phyloP scores from a whole-genome alignment of 35 echinoderm and acorn worm species.

The Heliocidaris tuberculata region DNA sequence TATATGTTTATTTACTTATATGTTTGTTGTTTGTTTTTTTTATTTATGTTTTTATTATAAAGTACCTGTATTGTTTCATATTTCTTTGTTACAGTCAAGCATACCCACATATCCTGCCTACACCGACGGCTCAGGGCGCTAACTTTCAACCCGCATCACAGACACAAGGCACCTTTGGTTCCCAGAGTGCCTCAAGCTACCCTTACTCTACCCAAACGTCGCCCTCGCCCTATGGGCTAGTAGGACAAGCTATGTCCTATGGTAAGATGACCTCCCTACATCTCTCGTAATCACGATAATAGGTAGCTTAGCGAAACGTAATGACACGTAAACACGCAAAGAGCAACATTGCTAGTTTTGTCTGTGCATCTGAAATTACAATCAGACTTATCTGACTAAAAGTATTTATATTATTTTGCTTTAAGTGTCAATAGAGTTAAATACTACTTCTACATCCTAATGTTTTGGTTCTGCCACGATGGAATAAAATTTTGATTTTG shows the following conservation, averaged over 20 bases:
- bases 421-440: too few relatives aligned
- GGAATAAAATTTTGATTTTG: too few relatives aligned
- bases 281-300: not conserved
- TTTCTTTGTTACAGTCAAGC: slow-evolving; percentile 57
- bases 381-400: too few relatives aligned
- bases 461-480: too few relatives aligned
- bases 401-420: too few relatives aligned
- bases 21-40: too few relatives aligned
- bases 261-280: slow-evolving; percentile 29
- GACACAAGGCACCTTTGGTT: slow-evolving; percentile 59
- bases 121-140: slow-evolving; percentile 53
- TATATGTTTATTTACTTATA: too few relatives aligned
- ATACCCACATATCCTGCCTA: slow-evolving; percentile 68
- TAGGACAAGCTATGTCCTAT: slow-evolving; percentile 69
- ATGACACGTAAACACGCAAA: not conserved
- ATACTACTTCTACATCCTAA: too few relatives aligned
- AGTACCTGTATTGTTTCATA: not conserved
- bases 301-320: not conserved
- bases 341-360: too few relatives aligned
- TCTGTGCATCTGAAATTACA: too few relatives aligned
- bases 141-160: slow-evolving; percentile 44
- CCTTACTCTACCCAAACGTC: slow-evolving; percentile 60
- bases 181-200: slow-evolving; percentile 58
- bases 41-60: too few relatives aligned
- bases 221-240: slow-evolving; percentile 63